A percentile compares a stretch with the other conserved stretches of the same genome.
phyloP scores from a whole-genome alignment of 2,797 vertebrate species.

The Kryptolebias ocellatus region DNA sequence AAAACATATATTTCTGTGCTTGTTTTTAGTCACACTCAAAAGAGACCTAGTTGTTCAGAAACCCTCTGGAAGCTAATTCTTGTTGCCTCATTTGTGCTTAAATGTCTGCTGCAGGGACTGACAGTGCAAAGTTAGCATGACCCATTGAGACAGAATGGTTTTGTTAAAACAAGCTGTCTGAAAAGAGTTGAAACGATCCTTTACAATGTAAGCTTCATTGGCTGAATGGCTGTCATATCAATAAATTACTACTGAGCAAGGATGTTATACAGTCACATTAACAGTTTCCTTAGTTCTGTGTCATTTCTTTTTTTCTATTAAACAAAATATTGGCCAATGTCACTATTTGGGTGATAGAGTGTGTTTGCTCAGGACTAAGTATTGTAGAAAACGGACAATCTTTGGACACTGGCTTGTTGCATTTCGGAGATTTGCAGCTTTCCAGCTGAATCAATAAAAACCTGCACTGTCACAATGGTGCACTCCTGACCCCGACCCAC shows the following conservation, averaged over 20 bases:
- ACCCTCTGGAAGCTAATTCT: not conserved
- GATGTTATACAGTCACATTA: not conserved
- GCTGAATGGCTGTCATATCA: not conserved
- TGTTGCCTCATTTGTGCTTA: not conserved
- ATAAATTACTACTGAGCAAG: not conserved
- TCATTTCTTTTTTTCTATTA: not conserved
- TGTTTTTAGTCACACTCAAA: too few relatives aligned
- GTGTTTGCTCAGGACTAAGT: slow-evolving; percentile 23
- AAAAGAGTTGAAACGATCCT: not conserved
- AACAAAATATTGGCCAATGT: not conserved
- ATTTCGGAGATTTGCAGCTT: slow-evolving; percentile 44
- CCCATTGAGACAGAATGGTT: not conserved
- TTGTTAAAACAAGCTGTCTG: too few relatives aligned
- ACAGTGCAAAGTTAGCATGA: not conserved
- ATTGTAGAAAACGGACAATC: slow-evolving; percentile 32
- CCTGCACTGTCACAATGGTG: slow-evolving; percentile 57
- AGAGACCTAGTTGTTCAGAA: not conserved
- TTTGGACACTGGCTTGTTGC: slow-evolving; percentile 30
- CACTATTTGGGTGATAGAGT: slow-evolving; percentile 11
- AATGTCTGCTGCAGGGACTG: not conserved
- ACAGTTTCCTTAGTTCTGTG: not conserved
- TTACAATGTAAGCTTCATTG: not conserved
- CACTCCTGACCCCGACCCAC: slow-evolving; percentile 51
- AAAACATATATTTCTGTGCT: too few relatives aligned
- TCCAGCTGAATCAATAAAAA: slow-evolving; percentile 76